Evolutionary conservation across 37 sponge, comb jelly and placozoan genomes (phyloP), one percentile per base, ranked within the genome.

Genomic region (Ianthella basta): DNA sequence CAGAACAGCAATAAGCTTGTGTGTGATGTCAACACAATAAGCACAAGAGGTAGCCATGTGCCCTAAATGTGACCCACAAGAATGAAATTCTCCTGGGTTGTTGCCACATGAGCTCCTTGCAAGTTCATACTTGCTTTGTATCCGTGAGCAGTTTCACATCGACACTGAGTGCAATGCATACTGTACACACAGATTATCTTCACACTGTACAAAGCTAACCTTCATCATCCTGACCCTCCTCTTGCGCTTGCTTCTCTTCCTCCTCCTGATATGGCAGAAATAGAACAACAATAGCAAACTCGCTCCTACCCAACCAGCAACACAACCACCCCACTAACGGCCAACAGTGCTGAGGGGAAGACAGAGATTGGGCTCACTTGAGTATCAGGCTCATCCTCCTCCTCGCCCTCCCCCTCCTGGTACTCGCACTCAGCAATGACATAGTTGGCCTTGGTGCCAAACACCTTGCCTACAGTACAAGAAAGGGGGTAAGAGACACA

Each of bases 351-450:
- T 18, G 53, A 19, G 25, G 0, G 56, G 4, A 36, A 78, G 35
- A 15, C 34, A 78, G 27, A 82, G 35, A 29, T 3, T 15, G 27
- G n/a, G 29, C 55, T 19, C 35, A 60, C 50, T 36, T 63, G 83
- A 23, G 24, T 37, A 25, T 57, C 85, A 10, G 54, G 60, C 53
- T 83, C 92, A 64, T 86, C 80, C 63, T 98, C 99, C 77, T 96
- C 97, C 44, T 89, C 92, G 3, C 90, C 95, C 83, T 96, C 97
- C 38, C 95, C 97, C 54, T 94, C 95, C 60, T 91, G 86, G 82
- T 74, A 91, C 84, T 93, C 94, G 27, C 85, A 90, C 87, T 98
- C 99, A 0, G 97, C 97, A 36, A 98, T 86, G 57, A 95, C 86
- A 89, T 96, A 98, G 85, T 94, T 85, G n/a, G 86, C 86, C 23